Evolutionary conservation across 1,140 invertebrate genomes (phyloP), one percentile per base, ranked within the genome.

Genomic region (Ylistrum balloti): DNA sequence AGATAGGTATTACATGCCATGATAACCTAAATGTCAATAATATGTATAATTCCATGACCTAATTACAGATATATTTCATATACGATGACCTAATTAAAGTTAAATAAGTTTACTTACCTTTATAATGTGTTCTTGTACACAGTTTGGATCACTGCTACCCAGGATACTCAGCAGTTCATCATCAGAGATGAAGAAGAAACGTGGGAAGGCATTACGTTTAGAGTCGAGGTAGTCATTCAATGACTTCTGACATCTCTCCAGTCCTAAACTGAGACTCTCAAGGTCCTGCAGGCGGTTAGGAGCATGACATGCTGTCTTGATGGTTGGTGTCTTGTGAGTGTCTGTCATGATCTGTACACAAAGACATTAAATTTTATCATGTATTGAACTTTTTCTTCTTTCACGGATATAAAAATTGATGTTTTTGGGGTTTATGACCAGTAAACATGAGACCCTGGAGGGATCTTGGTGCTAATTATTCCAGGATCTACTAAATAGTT

Each of bases 181-280:
- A 91, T 99, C 98, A 11, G 98, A 99, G 92, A 99, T 98, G 95
- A 99, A 99, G 96, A 98, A 99, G 96, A 99, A 99, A 93, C 98
- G 96, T 38, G 98, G 98, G 95, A 99, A 99, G 88, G 98, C 97
- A 91, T 98, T 97, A 91, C 98, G 96, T 96, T 99, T 99, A 0
- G 97, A 97, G 94, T 98, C 98, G 87, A 99, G 96, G 96, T 99
- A 99, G 94, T 99, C 98, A 93, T 98, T 98, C 85, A 99, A 96
- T 0, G 98, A 98, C 95, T 99, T 99, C 96, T 99, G 98, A 96
- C 98, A 99, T 93, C 97, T 97, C 94, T 99, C 98, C 33, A 99
- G 96, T 0, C 98, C 98, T 34, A 96, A 91, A 88, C 97, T 97
- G n/a, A 99, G 96, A 45, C 96, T 96, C 94, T 98, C 96, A 86